Base-by-base conservation (phyloP, 2,888 invertebrate genomes). In the Diadegma fenestrale region DNA sequence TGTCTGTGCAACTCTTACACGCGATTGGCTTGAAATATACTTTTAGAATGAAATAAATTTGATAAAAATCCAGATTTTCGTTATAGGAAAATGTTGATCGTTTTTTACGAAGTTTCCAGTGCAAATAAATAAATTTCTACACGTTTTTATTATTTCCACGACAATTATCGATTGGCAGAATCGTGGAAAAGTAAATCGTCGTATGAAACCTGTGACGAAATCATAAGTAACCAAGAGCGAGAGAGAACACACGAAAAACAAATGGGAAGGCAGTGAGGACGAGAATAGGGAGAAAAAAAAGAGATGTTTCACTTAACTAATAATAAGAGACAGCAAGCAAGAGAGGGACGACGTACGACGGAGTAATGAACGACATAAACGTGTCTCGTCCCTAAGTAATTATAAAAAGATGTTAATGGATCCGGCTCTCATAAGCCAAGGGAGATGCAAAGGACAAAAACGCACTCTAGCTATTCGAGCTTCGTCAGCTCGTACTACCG, bases 281-380 rank as follows among this genome's bases (percentile, higher is more conserved):
- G 45, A 48, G 51, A 51, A 45, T 14, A 12, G 68, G 17, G 33
- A 51, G 30, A 37, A 71, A 48, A 48, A 30, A 63, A 66, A 45
- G 54, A 14, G 37, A 48, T n/a, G 26, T 51, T 82, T 78, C 48
- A 45, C 71, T 45, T 51, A 33, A 66, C 77, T 72, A 72, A 82
- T 78, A 78, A 82, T 66, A 45, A 54, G 72, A 77, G 72, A 77
- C 72, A 30, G 43, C 54, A 54, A 22, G 17, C 41, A 30, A 43
- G n/a, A 43, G 41, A n/a, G 22, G 17, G 26, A 22, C 37, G n/a
- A 19, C 19, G 41, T 54, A 54, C 54, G 19, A 54, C 54, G 17
- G n/a, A n/a, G 14, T 37, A 37, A 54, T 19, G 19, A 51, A 37
- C 41, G 72, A 37, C 41, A 73, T 73, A 73, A 58, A 26, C 73